Evolutionary conservation across 2,888 invertebrate species (phyloP).

Genomic region (Dasypolia templi): DNA sequence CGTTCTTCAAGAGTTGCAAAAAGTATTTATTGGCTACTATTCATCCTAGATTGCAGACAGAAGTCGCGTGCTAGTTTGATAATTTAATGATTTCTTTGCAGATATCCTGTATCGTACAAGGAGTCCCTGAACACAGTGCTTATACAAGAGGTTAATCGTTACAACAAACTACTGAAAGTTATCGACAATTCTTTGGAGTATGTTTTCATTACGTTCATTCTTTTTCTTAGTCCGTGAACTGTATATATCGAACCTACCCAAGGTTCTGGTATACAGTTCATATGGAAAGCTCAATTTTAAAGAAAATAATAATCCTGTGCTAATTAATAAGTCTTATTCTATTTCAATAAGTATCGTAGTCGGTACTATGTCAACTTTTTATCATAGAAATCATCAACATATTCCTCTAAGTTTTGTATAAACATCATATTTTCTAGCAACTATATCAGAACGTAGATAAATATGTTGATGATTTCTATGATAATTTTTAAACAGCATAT

Average conservation of each 20-base stretch:
- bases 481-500: too few relatives aligned
- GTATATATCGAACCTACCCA: too few relatives aligned
- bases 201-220: constrained; percentile 35
- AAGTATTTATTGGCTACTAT: too few relatives aligned
- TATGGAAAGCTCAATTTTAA: too few relatives aligned
- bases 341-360: background rate
- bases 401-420: background rate
- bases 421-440: too few relatives aligned
- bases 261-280: background rate
- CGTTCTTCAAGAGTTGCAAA: too few relatives aligned
- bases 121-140: constrained; percentile 97
- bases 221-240: background rate
- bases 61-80: too few relatives aligned
- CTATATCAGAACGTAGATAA: too few relatives aligned
- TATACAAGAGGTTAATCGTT: constrained; percentile 96
- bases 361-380: background rate
- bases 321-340: too few relatives aligned
- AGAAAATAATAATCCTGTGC: too few relatives aligned
- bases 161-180: constrained; percentile 91
- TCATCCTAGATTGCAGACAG: too few relatives aligned
- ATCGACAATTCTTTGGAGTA: constrained; percentile 89
- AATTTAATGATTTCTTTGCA: constrained; percentile 69
- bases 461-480: too few relatives aligned
- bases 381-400: background rate
- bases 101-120: constrained; percentile 96